A percentile compares a stretch with the other conserved stretches of the same genome.
phyloP scores from a whole-genome alignment of 2,113 vertebrate genomes.

The Ceuthmochares aereus region DNA sequence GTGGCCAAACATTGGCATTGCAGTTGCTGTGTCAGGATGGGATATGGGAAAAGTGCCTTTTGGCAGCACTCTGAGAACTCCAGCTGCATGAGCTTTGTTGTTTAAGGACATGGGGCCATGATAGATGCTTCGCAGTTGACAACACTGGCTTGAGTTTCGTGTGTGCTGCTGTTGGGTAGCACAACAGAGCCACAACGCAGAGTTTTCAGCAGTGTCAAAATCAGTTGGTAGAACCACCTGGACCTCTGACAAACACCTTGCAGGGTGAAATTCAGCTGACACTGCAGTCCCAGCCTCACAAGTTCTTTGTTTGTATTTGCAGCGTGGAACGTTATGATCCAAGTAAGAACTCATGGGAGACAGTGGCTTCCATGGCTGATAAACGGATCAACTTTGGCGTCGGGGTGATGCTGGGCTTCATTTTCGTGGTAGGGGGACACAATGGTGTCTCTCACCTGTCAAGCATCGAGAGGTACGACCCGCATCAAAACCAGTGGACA shows the following conservation, averaged over 20 bases:
- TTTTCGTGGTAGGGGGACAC: conserved; percentile 97
- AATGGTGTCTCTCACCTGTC: conserved; percentile 96
- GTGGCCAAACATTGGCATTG: not conserved
- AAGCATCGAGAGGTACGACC: conserved; percentile 97
- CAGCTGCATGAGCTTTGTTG: not conserved
- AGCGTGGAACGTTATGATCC: conserved; percentile 97
- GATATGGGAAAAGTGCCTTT: not conserved
- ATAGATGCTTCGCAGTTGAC: not conserved
- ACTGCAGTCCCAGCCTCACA: rapidly evolving
- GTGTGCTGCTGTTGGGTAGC: rapidly evolving
- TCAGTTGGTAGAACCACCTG: not conserved
- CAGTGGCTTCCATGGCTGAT: conserved; percentile 96
- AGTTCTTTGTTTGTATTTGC: conserved; percentile 44
- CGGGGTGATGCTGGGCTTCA: conserved; percentile 95
- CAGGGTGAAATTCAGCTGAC: not conserved
- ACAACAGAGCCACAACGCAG: rapidly evolving
- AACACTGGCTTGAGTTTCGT: not conserved
- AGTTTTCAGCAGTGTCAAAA: rapidly evolving
- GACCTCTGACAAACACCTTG: not conserved
- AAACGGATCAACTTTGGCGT: conserved; percentile 98
- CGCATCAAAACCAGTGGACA: conserved; percentile 98
- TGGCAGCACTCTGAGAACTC: not conserved
- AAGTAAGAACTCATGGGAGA: conserved; percentile 95
- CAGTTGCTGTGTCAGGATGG: not conserved
- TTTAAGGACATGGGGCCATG: not conserved